A percentile compares a stretch with the other conserved stretches of the same genome.
These are phyloP conservation scores for Platichthys flesus DNA, from an alignment of 2,113 vertebrate species.

Conservation along the genomic window DNA sequence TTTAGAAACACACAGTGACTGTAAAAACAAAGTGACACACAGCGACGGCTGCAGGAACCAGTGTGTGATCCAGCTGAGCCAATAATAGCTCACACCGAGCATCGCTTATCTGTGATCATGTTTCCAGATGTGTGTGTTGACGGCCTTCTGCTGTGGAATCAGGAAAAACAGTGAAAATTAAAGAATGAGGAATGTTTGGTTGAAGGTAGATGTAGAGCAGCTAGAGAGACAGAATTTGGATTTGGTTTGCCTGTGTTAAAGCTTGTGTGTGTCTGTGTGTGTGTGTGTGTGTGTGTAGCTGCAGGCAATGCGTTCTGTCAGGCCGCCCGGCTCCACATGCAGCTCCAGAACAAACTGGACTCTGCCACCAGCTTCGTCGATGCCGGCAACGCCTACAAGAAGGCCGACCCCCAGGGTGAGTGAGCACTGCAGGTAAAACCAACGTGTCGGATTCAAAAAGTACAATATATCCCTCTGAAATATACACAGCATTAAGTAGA, in stretches of 20 bases:
- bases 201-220: not conserved
- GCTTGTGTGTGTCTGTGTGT: constrained; percentile 28
- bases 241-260: not conserved
- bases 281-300: constrained; percentile 78
- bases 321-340: constrained; percentile 97
- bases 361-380: constrained; percentile 97
- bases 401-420: constrained; percentile 96
- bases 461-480: no score
- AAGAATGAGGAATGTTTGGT: not conserved
- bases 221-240: not conserved
- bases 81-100: constrained; percentile 34
- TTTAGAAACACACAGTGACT: not conserved
- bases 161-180: not conserved
- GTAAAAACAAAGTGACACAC: not conserved
- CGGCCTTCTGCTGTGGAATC: no score
- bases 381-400: constrained; percentile 97
- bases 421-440: no score
- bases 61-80: not conserved
- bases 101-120: constrained; percentile 16
- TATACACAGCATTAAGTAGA: no score
- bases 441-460: no score
- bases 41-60: constrained; percentile 6
- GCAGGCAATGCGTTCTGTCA: constrained; percentile 97
- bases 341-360: constrained; percentile 98
- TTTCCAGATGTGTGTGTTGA: constrained; percentile 2